Base-by-base conservation (phyloP, 2,113 vertebrate genomes). In the Colistium nudipinnis region DNA sequence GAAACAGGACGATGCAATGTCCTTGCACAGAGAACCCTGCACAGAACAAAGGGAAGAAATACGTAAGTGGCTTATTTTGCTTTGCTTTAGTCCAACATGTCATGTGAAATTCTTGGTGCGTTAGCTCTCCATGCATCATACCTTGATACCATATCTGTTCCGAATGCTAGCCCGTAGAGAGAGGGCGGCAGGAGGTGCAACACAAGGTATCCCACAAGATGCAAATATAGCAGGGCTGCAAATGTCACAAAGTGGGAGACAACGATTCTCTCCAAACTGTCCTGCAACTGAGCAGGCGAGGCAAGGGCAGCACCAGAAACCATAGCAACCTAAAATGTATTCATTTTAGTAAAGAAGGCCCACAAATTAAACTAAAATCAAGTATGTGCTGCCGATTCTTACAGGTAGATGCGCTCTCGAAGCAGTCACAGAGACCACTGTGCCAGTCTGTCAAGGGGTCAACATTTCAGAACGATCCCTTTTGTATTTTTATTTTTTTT, bases 261-360 rank as follows among this genome's bases (percentile, higher is more conserved):
- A 88, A 2, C 7, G 27, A 53, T 62, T 70, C 38, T 87, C 69
- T 7, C 79, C 83, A 27, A 82, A 78, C 0, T 0, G 41, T 3
- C 25, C 74, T 10, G 88, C 10, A 7, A 87, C 83, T 0, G 65
- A 53, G 55, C 86, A 87, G 62, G 88, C 85, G 0, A 88, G 61
- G 54, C 88, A 91, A 0, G 88, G 88, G 25, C 75, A 82, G 70
- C 88, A 91, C 67, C 69, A 88, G 76, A 87, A 88, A 11, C 84
- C 88, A 66, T 86, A 89, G 67, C 85, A 90, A 5, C 88, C 87
- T 90, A 52, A 20, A 65, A 24, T 24, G 6, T 22, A 38, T 22
- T 6, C 20, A 1, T 7, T 4, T 22, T 13, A 22, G 1, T 13
- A 19, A 36, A 52, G 8, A n/a, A 36, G 4, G 4, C 6, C 1